A percentile compares a stretch with the other conserved stretches of the same genome.
These are phyloP conservation scores for Todus mexicanus DNA, from an alignment of 2,797 vertebrate genomes.

Conservation along the genomic window DNA sequence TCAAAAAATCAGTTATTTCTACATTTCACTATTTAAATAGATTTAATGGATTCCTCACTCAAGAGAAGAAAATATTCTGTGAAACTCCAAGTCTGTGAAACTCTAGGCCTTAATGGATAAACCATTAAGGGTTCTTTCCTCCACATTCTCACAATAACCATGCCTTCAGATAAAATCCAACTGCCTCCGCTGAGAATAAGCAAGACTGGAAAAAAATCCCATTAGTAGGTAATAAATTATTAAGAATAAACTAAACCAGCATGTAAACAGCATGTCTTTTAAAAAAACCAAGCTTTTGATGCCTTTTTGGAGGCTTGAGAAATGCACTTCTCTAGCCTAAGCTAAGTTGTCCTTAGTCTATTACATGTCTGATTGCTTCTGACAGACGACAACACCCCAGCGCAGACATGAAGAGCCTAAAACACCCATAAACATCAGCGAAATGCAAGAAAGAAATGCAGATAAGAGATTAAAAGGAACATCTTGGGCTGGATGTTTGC, in stretches of 20 bases:
- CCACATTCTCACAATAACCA: neutral
- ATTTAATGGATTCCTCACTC: neutral
- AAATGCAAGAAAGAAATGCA: neutral
- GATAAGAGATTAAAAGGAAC: neutral
- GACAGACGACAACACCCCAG: conserved; percentile 29
- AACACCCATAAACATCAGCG: neutral
- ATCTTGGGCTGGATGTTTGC: neutral
- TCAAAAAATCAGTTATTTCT: neutral
- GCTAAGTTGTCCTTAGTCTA: neutral
- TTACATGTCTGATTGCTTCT: conserved; percentile 21
- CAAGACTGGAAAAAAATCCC: neutral
- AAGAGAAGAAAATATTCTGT: neutral
- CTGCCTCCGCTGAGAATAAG: conserved; percentile 28
- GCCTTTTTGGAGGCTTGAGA: conserved; percentile 27
- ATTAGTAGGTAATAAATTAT: conserved; percentile 62
- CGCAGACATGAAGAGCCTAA: conserved; percentile 1
- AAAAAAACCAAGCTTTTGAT: conserved; percentile 32
- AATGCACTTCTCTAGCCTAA: conserved; percentile 4
- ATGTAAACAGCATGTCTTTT: conserved; percentile 26
- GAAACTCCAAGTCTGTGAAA: neutral
- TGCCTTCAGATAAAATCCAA: neutral
- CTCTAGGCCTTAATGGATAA: neutral
- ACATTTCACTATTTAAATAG: neutral
- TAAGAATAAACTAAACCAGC: conserved; percentile 40
- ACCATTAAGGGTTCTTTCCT: neutral